Evolutionary conservation across 2,797 vertebrate species (phyloP), one percentile per base, ranked within the genome.

Genomic region (Macrochelys suwanniensis): DNA sequence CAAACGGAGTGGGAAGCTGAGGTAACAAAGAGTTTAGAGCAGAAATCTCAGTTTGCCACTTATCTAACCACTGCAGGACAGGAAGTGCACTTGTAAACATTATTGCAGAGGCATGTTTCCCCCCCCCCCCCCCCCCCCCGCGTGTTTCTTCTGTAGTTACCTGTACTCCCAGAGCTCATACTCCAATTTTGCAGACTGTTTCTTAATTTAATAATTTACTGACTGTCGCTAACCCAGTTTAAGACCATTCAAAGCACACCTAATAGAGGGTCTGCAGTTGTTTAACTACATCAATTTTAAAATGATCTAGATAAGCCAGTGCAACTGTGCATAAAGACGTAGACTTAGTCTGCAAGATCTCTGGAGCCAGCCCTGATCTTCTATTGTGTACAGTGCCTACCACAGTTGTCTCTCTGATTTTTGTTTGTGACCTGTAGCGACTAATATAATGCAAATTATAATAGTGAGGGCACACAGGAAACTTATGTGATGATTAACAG

Each of bases 1-100:
- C 68, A 42, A 4, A 0, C 0, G 1, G 68, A 31, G 11, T 0
- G 9, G 23, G 12, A 85, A 83, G 49, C 77, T 76, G 71, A 25
- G 1, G 1, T 0, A 0, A 49, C 21, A 2, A 2, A 2, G 57
- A 21, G 23, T 6, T 11, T 0, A 17, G 31, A 61, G 0, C 16
- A 3, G 85, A 8, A 3, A 0, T 82, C 7, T n/a, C 7, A 42
- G 7, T 33, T 33, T 61, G 31, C 59, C 59, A 33, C 31, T 61
- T 25, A 1, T 0, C 1, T 51, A 47, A 71, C 54, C 23, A 2
- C 17, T 16, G 1, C 5, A 23, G 42, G 15, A 19, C 49, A 77
- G 80, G 56, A 59, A 83, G 11, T 49, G 0, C 59, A 0, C 51
- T 51, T 7, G 15, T 2, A 4, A 19, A 28, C 51, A 59, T 3